Conservation (phyloP, 2,888 invertebrate genomes). For the Spisula subtruncata region DNA sequence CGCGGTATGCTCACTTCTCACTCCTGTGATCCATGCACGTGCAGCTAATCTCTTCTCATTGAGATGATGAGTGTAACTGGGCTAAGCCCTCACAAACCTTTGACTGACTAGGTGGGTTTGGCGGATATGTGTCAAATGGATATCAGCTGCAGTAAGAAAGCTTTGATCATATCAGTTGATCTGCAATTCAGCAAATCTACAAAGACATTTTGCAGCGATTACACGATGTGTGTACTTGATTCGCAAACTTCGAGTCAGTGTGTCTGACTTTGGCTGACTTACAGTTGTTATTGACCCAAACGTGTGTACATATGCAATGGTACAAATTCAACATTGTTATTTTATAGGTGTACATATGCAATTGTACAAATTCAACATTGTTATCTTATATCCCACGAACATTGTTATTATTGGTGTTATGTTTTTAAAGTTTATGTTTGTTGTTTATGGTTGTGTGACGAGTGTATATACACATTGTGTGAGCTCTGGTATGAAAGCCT, state of each 20-base stretch:
- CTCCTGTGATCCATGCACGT: neutral
- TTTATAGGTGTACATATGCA: too few species aligned
- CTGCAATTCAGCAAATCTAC: too few species aligned
- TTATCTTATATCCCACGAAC: neutral
- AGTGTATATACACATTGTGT: neutral
- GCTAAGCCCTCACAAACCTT: neutral
- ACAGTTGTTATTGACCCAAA: neutral
- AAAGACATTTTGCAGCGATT: too few species aligned
- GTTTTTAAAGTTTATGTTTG: slow-evolving; percentile 10
- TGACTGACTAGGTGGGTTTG: neutral
- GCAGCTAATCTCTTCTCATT: neutral
- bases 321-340: neutral
- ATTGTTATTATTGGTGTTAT: slow-evolving; percentile 1
- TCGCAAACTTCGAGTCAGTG: too few species aligned
- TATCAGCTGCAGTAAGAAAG: too few species aligned
- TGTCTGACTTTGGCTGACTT: neutral
- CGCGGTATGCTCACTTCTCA: neutral
- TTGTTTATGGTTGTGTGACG: neutral
- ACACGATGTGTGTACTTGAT: too few species aligned
- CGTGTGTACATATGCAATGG: neutral
- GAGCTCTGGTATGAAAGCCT: neutral
- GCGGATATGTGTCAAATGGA: neutral
- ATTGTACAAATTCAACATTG: neutral
- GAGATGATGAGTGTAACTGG: neutral
- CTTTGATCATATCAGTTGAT: too few species aligned